Percentiles rank a stretch among this genome's conserved stretches.
Conservation (phyloP, 2,888 invertebrate genomes). For the Ophonus ardosiacus region DNA sequence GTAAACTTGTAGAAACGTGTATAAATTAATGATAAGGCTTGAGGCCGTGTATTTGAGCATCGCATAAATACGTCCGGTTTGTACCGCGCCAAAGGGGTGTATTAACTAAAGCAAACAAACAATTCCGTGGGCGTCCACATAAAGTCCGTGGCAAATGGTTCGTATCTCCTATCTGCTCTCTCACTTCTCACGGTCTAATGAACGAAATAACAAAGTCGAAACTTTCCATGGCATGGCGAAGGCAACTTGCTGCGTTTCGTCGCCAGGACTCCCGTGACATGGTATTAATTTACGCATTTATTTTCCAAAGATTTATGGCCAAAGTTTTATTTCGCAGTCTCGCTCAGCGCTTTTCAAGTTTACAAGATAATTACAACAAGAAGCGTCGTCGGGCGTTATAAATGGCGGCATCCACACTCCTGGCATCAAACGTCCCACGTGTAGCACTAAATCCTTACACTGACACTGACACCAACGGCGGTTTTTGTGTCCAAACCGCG, state of each 20-base stretch:
- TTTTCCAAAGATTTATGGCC: slow-evolving; percentile 55
- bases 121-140: background rate
- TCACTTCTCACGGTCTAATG: slow-evolving; percentile 35
- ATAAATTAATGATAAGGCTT: no score
- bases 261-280: slow-evolving; percentile 38
- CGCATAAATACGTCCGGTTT: no score
- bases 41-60: no score
- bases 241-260: background rate
- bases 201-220: slow-evolving; percentile 54
- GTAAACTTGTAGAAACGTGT: no score
- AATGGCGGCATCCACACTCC: slow-evolving; percentile 32
- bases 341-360: slow-evolving; percentile 58
- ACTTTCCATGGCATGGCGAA: slow-evolving; percentile 13
- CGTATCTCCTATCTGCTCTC: slow-evolving; percentile 19
- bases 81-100: no score
- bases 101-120: background rate
- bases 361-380: slow-evolving; percentile 61
- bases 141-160: slow-evolving; percentile 19
- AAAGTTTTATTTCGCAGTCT: slow-evolving; percentile 60
- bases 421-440: background rate
- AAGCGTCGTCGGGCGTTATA: slow-evolving; percentile 50
- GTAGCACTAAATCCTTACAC: slow-evolving; percentile 20
- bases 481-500: background rate
- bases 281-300: slow-evolving; percentile 62
- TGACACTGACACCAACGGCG: background rate